These are phyloP conservation scores for Salvelinus sp. DNA, from an alignment of 2,113 vertebrate species.

Conservation along the genomic window DNA sequence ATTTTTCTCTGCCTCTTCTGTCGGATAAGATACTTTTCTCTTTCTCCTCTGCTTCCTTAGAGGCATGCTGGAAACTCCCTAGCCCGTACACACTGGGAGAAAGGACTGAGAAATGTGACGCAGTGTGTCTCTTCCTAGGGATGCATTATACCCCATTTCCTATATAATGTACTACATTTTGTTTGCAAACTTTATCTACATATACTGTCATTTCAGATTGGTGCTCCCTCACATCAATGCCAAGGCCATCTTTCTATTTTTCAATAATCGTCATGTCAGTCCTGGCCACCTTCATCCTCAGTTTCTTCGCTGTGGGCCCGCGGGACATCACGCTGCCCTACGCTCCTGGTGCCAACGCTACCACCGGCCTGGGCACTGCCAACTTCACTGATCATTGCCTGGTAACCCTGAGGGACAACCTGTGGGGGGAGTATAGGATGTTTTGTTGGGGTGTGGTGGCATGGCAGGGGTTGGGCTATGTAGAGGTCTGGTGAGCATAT, in stretches of 20 bases:
- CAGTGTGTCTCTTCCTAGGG: too few species aligned
- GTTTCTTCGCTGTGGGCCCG: constrained; percentile 78
- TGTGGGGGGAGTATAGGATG: constrained; percentile 56
- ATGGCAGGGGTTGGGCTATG: not conserved
- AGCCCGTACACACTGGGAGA: too few species aligned
- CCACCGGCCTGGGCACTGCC: constrained; percentile 35
- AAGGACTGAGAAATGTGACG: too few species aligned
- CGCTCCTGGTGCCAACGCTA: constrained; percentile 43
- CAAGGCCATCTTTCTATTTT: constrained; percentile 89
- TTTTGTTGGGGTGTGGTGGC: not conserved
- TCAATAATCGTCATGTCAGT: constrained; percentile 81
- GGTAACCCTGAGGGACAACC: constrained; percentile 77
- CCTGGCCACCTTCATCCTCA: constrained; percentile 80
- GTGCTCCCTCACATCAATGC: constrained; percentile 86
- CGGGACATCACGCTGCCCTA: constrained; percentile 60
- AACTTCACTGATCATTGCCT: constrained; percentile 86
- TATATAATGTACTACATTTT: too few species aligned
- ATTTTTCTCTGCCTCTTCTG: constrained; percentile 86
- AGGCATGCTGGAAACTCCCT: too few species aligned
- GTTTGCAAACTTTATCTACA: too few species aligned
- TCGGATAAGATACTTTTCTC: constrained; percentile 65
- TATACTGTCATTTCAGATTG: not conserved
- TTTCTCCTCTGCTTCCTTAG: too few species aligned
- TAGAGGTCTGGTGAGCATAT: not conserved
- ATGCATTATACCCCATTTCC: too few species aligned